Evolutionary conservation across 37 sponge, comb jelly and placozoan species (phyloP).

Genomic region (Hormiphora californensis): DNA sequence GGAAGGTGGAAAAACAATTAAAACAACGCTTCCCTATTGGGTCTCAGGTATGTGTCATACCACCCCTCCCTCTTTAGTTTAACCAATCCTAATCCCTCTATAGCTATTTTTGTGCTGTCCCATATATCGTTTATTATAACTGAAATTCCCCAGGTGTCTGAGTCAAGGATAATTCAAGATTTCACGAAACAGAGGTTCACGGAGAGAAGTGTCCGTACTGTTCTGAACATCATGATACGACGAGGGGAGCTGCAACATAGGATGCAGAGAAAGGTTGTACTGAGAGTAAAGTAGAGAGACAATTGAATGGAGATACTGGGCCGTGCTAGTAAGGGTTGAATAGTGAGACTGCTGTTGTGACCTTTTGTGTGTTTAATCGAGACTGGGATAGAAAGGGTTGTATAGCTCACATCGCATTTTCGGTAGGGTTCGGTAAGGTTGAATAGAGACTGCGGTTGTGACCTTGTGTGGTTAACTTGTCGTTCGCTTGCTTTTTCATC

Average conservation of each 20-base stretch:
- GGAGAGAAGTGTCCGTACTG: conserved; percentile 76
- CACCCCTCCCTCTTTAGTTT: no score
- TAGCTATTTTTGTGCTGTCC: neutral
- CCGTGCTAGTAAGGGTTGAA: no score
- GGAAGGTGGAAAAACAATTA: conserved; percentile 84
- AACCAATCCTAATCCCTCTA: neutral
- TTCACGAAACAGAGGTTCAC: conserved; percentile 90
- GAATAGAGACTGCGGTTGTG: no score
- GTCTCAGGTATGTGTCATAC: conserved; percentile 73
- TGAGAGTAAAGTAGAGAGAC: conserved; percentile 71
- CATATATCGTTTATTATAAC: no score
- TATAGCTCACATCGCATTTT: no score
- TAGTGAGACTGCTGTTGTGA: neutral
- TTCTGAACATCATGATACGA: conserved; percentile 85
- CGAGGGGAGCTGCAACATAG: conserved; percentile 96
- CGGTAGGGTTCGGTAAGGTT: no score
- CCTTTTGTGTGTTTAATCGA: neutral
- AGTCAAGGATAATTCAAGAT: conserved; percentile 92
- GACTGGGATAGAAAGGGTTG: no score
- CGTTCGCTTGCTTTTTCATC: no score
- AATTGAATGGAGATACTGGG: neutral
- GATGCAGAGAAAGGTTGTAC: conserved; percentile 96
- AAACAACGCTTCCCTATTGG: conserved; percentile 95
- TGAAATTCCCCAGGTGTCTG: conserved; percentile 62
- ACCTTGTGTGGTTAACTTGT: no score